Percentiles rank a stretch among this genome's conserved stretches.
These are phyloP conservation scores for Pica pica DNA, from an alignment of 2,113 vertebrate genomes.

Conservation along the genomic window DNA sequence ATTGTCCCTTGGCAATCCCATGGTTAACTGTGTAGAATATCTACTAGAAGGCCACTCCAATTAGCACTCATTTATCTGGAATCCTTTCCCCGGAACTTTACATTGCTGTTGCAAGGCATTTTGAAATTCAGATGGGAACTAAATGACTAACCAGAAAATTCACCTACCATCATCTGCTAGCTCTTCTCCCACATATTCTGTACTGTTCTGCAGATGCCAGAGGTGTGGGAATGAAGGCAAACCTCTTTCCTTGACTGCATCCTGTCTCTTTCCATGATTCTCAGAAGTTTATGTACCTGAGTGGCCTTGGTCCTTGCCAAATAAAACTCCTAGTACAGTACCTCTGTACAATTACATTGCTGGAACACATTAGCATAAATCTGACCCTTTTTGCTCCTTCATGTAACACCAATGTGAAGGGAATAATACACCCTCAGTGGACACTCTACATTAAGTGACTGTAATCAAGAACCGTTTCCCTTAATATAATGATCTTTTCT, in stretches of 20 bases:
- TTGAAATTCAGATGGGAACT: conserved; percentile 37
- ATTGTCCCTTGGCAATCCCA: not conserved
- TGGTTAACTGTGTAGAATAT: conserved; percentile 32
- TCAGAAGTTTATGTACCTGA: not conserved
- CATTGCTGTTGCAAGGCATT: not conserved
- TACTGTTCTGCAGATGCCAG: not conserved
- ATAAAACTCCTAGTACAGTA: not conserved
- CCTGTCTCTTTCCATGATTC: not conserved
- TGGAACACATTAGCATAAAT: not conserved
- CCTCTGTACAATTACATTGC: not conserved
- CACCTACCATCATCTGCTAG: not conserved
- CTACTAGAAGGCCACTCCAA: conserved; percentile 44
- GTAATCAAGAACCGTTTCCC: not conserved
- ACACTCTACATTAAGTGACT: not conserved
- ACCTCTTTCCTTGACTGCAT: not conserved
- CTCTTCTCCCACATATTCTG: not conserved
- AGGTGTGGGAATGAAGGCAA: not conserved
- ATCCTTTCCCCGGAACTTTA: conserved; percentile 31
- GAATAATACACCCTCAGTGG: not conserved
- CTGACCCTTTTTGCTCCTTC: not conserved
- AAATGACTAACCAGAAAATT: conserved; percentile 15
- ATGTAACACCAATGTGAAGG: not conserved
- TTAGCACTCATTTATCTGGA: conserved; percentile 40
- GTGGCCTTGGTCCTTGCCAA: not conserved
- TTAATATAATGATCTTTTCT: not conserved